Base-by-base conservation (phyloP, 2,113 vertebrate species). In the Halichoerus grypus region DNA sequence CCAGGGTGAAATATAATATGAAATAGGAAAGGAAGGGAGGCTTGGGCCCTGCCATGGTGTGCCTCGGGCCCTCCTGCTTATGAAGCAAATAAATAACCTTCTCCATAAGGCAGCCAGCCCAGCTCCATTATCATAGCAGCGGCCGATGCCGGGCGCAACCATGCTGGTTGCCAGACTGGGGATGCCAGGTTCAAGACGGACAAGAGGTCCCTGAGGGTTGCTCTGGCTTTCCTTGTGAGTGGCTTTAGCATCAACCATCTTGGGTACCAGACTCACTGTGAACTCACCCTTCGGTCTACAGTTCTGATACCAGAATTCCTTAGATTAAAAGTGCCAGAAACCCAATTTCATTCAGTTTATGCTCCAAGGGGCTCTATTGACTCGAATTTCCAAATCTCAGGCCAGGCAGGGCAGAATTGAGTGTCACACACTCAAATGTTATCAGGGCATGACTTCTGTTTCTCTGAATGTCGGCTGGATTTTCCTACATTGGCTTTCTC, bases 61-160 rank as follows among this genome's bases (percentile, higher is more conserved):
- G 82, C 93, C 88, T 63, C 19, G 0, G 74, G 97, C 93, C 33
- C 51, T 93, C 31, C 71, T 79, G 83, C 80, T 98, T 98, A 94
- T 97, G 96, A 95, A 97, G 92, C 72, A 90, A 94, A 97, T 92
- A 95, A 96, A 97, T 97, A 97, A 89, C 28, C 7, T 83, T 49
- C 74, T 88, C 71, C 31, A 49, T 15, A 33, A 82, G 74, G 82
- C 72, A 89, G 72, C 65, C 57, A 28, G 93, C n/a, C 72, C 6
- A 13, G 57, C 19, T 77, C 36, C 0, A 10, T 90, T 59, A 53
- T 49, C 79, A 71, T 0, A 71, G 91, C 33, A 63, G 65, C 69
- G 53, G 39, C 91, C 24, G 65, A 53, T 13, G 26, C 69, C 33
- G 81, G 86, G 94, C 0, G 0, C 39, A 12, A 8, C 67, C n/a